Percentiles rank a stretch among this genome's conserved stretches.
Evolutionary conservation across 2,888 invertebrate species (phyloP).

Genomic region (Dynastes maya): DNA sequence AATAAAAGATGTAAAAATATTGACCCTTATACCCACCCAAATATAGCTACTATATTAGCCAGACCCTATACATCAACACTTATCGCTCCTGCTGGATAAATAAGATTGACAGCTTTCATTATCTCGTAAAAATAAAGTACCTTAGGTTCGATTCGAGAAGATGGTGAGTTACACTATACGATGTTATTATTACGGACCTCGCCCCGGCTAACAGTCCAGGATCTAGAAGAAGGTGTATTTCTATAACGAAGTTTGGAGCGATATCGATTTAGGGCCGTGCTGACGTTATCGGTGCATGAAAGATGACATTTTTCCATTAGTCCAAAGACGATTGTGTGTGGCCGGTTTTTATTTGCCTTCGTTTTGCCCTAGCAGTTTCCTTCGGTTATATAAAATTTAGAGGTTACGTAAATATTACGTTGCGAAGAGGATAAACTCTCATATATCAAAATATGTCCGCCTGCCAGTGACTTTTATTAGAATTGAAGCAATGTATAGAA

Average conservation of each 20-base stretch:
- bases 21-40: background rate
- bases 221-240: background rate
- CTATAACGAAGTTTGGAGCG: background rate
- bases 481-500: too few relatives aligned
- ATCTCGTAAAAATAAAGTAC: conserved; percentile 56
- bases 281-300: conserved; percentile 16
- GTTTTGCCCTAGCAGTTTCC: too few relatives aligned
- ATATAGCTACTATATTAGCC: conserved; percentile 23
- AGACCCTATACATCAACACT: conserved; percentile 62
- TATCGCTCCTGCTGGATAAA: conserved; percentile 59
- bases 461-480: too few relatives aligned
- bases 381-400: too few relatives aligned
- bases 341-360: background rate
- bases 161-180: background rate
- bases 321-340: background rate
- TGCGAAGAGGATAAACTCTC: too few relatives aligned
- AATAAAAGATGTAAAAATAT: conserved; percentile 31
- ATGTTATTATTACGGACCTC: too few relatives aligned
- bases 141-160: conserved; percentile 25
- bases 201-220: background rate
- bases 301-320: conserved; percentile 19
- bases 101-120: conserved; percentile 56
- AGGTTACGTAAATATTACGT: too few relatives aligned
- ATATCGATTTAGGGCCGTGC: background rate
- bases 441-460: too few relatives aligned